These are phyloP conservation scores for Drosophila gaucha DNA, from an alignment of 2,888 invertebrate species.

Conservation along the genomic window DNA sequence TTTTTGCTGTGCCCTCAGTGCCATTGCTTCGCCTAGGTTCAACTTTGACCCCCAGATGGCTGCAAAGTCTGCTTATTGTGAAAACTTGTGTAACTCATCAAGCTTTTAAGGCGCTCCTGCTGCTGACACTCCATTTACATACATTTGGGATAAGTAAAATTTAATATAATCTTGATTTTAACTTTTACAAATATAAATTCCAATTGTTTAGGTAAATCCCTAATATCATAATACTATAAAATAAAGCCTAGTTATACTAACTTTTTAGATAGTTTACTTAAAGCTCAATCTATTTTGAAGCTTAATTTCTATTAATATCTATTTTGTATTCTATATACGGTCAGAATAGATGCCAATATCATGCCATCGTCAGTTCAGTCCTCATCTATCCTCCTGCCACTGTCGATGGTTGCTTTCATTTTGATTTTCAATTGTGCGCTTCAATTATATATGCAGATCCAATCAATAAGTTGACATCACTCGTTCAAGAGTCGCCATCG, in stretches of 20 bases:
- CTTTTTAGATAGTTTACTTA: slow-evolving; percentile 7
- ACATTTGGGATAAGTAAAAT: background rate
- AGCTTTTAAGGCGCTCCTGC: slow-evolving; percentile 23
- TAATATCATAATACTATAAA: background rate
- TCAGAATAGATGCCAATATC: background rate
- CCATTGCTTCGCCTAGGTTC: background rate
- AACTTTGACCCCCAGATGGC: background rate
- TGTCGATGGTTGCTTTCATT: slow-evolving; percentile 10
- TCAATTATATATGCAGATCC: slow-evolving; percentile 61
- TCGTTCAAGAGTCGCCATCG: slow-evolving; percentile 17
- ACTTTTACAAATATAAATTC: background rate
- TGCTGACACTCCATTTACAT: slow-evolving; percentile 5
- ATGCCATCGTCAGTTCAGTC: background rate
- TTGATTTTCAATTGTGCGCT: slow-evolving; percentile 39
- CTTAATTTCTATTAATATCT: slow-evolving; percentile 7
- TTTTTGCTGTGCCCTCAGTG: background rate
- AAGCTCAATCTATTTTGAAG: background rate
- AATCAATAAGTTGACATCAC: slow-evolving; percentile 51
- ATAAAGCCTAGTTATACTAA: background rate
- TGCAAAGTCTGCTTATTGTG: slow-evolving; percentile 7
- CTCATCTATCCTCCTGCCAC: background rate
- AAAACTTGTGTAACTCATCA: slow-evolving; percentile 52
- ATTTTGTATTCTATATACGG: background rate
- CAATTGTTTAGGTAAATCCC: background rate
- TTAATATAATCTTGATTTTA: background rate